Conservation (phyloP, 2,888 invertebrate species). For the Ectemnius lituratus region DNA sequence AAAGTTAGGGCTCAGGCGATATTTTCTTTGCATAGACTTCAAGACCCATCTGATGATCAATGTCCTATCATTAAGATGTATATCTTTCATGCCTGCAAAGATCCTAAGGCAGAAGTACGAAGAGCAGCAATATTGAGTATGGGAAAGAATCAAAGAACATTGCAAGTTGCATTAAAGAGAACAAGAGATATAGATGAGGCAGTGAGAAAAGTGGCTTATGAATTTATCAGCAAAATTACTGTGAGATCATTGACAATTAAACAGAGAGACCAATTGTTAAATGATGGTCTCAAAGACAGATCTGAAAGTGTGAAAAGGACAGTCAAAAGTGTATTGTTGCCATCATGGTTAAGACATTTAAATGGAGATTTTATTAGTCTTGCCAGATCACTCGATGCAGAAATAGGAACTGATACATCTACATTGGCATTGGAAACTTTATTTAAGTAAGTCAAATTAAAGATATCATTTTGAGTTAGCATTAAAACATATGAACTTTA, state of each 20-base stretch:
- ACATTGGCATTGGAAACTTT: slow-evolving; percentile 79
- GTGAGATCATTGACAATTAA: slow-evolving; percentile 82
- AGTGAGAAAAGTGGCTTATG: slow-evolving; percentile 83
- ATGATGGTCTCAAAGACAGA: slow-evolving; percentile 83
- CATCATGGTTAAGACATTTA: slow-evolving; percentile 87
- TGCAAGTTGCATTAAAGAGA: slow-evolving; percentile 85
- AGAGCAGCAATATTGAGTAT: slow-evolving; percentile 86
- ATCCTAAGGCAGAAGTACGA: slow-evolving; percentile 88
- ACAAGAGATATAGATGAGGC: slow-evolving; percentile 88
- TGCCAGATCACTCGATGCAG: slow-evolving; percentile 87
- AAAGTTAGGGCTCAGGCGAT: slow-evolving; percentile 90
- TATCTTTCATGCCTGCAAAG: slow-evolving; percentile 85
- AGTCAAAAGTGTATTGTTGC: slow-evolving; percentile 81
- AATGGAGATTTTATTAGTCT: slow-evolving; percentile 85
- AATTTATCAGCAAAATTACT: slow-evolving; percentile 79
- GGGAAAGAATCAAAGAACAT: slow-evolving; percentile 85
- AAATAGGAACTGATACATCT: slow-evolving; percentile 81
- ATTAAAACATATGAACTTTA: slow-evolving; percentile 38
- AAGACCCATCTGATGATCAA: slow-evolving; percentile 86
- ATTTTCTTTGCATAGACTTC: slow-evolving; percentile 87
- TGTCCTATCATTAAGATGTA: slow-evolving; percentile 88
- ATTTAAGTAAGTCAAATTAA: slow-evolving; percentile 78
- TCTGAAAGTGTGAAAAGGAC: slow-evolving; percentile 79
- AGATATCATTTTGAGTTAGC: too few species aligned
- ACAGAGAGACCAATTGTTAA: slow-evolving; percentile 82